Evolutionary conservation across 2,797 vertebrate species (phyloP).

Genomic region (Myotis findleyi): DNA sequence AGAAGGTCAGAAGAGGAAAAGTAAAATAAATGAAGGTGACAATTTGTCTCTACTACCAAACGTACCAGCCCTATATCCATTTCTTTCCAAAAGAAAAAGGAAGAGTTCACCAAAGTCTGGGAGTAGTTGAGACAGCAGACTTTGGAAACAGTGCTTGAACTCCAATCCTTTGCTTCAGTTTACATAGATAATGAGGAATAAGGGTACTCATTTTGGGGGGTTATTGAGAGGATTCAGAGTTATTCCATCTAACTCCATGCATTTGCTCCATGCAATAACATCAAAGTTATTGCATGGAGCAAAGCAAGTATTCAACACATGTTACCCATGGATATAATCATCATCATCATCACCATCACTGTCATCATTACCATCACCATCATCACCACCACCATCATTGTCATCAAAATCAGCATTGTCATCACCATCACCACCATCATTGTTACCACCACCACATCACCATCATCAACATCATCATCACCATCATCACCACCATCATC

Average conservation of each 20-base stretch:
- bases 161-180: not conserved
- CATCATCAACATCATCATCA: not conserved
- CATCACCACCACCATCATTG: not conserved
- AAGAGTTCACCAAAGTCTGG: not conserved
- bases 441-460: not conserved
- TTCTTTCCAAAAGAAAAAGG: not conserved
- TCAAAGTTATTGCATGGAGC: not conserved
- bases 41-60: not conserved
- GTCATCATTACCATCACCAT: not conserved
- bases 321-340: not conserved
- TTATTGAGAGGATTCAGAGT: not conserved
- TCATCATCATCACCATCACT: accelerated
- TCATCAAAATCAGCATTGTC: accelerated
- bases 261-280: too few species aligned
- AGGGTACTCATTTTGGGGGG: not conserved
- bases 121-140: not conserved
- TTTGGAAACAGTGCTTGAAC: not conserved
- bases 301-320: accelerated
- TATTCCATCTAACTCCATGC: too few species aligned
- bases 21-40: not conserved
- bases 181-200: not conserved
- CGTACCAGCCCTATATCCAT: not conserved
- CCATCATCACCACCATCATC: accelerated
- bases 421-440: accelerated
- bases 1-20: too few species aligned